Percentiles rank a stretch among this genome's conserved stretches.
Evolutionary conservation across 2,888 invertebrate species (phyloP).

Genomic region (Drosophila aldrichi): DNA sequence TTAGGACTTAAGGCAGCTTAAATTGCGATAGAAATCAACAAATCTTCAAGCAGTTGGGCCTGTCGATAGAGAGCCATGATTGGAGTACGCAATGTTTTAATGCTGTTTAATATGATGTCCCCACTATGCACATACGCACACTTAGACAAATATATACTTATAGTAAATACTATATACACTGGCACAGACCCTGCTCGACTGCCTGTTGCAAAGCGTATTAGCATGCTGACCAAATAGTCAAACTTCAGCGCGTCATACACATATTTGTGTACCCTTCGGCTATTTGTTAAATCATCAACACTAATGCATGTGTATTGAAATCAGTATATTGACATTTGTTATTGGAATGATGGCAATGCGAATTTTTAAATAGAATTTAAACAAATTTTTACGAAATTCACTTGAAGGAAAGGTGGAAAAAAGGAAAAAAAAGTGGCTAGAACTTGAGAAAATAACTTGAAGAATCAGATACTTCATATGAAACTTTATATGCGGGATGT

Average conservation of each 20-base stretch:
- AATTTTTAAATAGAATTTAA: too few species aligned
- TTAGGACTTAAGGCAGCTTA: slow-evolving; percentile 34
- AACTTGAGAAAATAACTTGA: neutral
- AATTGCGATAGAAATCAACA: slow-evolving; percentile 33
- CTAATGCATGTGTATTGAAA: too few species aligned
- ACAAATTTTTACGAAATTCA: too few species aligned
- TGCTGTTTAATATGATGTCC: slow-evolving; percentile 46
- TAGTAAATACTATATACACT: slow-evolving; percentile 13
- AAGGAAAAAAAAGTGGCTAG: too few species aligned
- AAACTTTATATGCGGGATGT: too few species aligned
- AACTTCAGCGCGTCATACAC: slow-evolving; percentile 31
- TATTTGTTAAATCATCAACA: neutral
- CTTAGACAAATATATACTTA: neutral
- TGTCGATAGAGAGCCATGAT: slow-evolving; percentile 8
- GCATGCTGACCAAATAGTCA: slow-evolving; percentile 54
- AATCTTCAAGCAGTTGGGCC: slow-evolving; percentile 5
- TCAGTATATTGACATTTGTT: too few species aligned
- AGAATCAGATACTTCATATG: neutral
- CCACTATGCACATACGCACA: neutral
- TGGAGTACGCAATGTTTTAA: slow-evolving; percentile 25
- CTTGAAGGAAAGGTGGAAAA: too few species aligned
- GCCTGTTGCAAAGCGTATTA: slow-evolving; percentile 46
- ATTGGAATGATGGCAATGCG: too few species aligned
- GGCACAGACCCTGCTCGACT: neutral
- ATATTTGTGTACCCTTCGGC: slow-evolving; percentile 39